Percentiles rank a stretch among this genome's conserved stretches.
Conservation (phyloP, 2,797 vertebrate species). For the Epinephelus coioides region DNA sequence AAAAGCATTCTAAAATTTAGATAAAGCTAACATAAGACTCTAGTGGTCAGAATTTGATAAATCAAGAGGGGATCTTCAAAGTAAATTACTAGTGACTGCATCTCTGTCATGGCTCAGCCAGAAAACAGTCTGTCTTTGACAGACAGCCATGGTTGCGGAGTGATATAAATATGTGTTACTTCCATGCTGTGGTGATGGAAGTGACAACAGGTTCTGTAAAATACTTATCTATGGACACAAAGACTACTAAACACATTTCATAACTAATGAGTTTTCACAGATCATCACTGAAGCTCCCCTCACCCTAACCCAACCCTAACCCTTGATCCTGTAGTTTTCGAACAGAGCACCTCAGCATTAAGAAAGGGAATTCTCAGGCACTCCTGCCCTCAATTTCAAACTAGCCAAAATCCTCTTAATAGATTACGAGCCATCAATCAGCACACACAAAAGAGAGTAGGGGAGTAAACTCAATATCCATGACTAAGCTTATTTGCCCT, state of each 20-base stretch:
- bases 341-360: conserved; percentile 50
- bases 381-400: conserved; percentile 61
- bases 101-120: too few species aligned
- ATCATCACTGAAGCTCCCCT: conserved; percentile 28
- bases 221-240: conserved; percentile 15
- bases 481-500: conserved; percentile 66
- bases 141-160: neutral
- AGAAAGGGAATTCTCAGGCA: conserved; percentile 52
- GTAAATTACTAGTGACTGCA: neutral
- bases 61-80: too few species aligned
- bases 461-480: conserved; percentile 52
- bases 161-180: neutral
- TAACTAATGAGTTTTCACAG: conserved; percentile 45
- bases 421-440: conserved; percentile 71
- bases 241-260: conserved; percentile 22
- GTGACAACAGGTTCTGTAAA: conserved; percentile 6
- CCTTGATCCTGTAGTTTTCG: conserved; percentile 35
- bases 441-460: conserved; percentile 52
- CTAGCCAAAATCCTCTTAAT: conserved; percentile 71
- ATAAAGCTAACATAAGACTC: too few species aligned
- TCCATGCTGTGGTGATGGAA: neutral
- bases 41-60: too few species aligned
- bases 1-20: too few species aligned
- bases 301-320: neutral
- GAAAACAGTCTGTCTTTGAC: too few species aligned